Evolutionary conservation across 2,113 vertebrate species (phyloP).

Genomic region (Mesoclemmys tuberculata): DNA sequence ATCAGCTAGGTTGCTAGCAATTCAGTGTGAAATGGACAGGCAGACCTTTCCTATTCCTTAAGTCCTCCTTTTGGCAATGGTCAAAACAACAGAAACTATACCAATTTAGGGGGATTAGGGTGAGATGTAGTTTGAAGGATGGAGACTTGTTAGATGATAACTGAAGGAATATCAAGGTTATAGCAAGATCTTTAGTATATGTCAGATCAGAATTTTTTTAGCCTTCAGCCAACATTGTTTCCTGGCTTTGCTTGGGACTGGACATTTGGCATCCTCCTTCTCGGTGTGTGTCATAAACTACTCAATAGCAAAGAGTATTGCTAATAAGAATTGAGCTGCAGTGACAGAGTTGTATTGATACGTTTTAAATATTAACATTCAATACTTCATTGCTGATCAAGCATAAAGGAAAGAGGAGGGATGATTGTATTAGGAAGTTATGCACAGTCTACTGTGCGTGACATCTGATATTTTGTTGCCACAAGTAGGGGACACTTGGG

Average conservation of each 20-base stretch:
- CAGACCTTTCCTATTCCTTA: background rate
- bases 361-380: background rate
- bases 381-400: background rate
- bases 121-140: background rate
- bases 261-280: background rate
- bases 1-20: background rate
- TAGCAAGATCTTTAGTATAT: background rate
- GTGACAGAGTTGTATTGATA: background rate
- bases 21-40: background rate
- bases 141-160: background rate
- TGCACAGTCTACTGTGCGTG: background rate
- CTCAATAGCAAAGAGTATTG: background rate
- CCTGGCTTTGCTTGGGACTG: background rate
- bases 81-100: background rate
- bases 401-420: background rate
- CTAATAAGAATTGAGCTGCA: background rate
- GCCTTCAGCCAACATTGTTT: background rate
- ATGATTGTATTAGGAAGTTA: background rate
- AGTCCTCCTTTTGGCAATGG: background rate
- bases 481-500: background rate
- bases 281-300: background rate
- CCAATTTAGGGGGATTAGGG: background rate
- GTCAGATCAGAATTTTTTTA: background rate
- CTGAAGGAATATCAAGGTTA: background rate
- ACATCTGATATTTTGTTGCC: background rate